Evolutionary conservation across 2,888 invertebrate genomes (phyloP).

Genomic region (Brachypterus glaber): DNA sequence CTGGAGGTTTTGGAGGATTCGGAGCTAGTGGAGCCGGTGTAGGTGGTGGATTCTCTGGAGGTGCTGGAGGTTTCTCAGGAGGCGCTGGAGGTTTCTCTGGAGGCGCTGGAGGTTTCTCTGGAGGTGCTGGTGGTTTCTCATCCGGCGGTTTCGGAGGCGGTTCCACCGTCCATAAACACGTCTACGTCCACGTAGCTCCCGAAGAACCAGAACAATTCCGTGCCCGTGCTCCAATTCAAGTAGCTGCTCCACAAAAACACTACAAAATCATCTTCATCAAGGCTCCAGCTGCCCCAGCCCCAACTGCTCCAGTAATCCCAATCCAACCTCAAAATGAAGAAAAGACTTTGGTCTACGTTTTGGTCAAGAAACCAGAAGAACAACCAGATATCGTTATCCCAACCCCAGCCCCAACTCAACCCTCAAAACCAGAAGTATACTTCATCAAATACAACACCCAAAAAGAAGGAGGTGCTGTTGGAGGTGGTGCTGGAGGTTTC

Average conservation of each 20-base stretch:
- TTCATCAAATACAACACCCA: conserved; percentile 79
- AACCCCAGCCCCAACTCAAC: conserved; percentile 67
- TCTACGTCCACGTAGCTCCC: conserved; percentile 81
- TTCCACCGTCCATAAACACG: conserved; percentile 68
- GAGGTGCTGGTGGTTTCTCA: conserved; percentile 33
- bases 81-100: conserved; percentile 36
- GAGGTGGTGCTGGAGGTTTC: conserved; percentile 7
- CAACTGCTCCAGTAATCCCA: conserved; percentile 67
- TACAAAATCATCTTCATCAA: conserved; percentile 89
- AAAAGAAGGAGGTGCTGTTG: conserved; percentile 35
- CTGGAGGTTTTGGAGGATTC: conserved; percentile 25
- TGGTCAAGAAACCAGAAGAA: conserved; percentile 60
- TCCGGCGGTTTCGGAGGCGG: conserved; percentile 38
- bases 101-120: conserved; percentile 35
- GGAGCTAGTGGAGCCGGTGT: not conserved
- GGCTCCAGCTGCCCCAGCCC: conserved; percentile 69
- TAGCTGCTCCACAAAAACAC: conserved; percentile 70
- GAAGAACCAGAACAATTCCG: conserved; percentile 67
- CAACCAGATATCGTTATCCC: conserved; percentile 66
- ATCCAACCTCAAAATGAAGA: conserved; percentile 72
- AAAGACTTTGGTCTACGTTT: conserved; percentile 77
- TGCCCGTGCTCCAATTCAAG: conserved; percentile 51
- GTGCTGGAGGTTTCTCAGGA: conserved; percentile 33
- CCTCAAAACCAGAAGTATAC: conserved; percentile 83
- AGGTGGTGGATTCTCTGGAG: conserved; percentile 14